A percentile compares a stretch with the other conserved stretches of the same genome.
phyloP scores from a whole-genome alignment of 2,888 invertebrate genomes.

The Margaritifera margaritifera region DNA sequence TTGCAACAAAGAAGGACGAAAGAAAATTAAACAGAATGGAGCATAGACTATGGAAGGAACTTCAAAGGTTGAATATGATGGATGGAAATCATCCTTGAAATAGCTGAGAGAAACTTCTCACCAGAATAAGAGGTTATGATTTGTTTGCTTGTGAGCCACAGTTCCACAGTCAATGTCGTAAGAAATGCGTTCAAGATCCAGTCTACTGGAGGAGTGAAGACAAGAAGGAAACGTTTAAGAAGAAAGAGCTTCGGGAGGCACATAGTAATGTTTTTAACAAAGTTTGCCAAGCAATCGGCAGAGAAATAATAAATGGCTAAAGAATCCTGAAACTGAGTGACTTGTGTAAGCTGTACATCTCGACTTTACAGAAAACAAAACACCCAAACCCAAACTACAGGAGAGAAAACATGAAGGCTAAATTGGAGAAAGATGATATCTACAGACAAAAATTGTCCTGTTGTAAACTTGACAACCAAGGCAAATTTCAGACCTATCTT shows the following conservation, averaged over 20 bases:
- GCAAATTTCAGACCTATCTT: background rate
- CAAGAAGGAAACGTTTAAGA: no score
- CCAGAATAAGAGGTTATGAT: no score
- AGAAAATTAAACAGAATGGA: no score
- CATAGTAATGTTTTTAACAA: background rate
- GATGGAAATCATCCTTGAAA: no score
- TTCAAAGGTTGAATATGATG: no score
- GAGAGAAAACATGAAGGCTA: constrained; percentile 9
- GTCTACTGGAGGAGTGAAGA: no score
- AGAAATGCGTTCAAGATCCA: no score
- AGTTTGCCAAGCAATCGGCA: background rate
- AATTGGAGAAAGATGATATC: background rate
- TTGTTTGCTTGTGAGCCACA: no score
- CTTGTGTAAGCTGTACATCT: constrained; percentile 5
- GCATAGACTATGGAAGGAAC: no score
- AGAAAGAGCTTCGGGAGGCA: background rate
- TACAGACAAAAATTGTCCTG: background rate
- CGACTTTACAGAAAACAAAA: background rate
- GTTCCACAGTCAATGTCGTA: no score
- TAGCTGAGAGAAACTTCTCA: no score
- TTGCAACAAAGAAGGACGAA: no score
- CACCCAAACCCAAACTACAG: constrained; percentile 14
- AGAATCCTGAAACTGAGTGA: constrained; percentile 4
- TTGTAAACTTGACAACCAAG: background rate
- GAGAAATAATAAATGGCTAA: constrained; percentile 1